phyloP scores from a whole-genome alignment of 23 tunicate species.

The Botrylloides violaceus region DNA sequence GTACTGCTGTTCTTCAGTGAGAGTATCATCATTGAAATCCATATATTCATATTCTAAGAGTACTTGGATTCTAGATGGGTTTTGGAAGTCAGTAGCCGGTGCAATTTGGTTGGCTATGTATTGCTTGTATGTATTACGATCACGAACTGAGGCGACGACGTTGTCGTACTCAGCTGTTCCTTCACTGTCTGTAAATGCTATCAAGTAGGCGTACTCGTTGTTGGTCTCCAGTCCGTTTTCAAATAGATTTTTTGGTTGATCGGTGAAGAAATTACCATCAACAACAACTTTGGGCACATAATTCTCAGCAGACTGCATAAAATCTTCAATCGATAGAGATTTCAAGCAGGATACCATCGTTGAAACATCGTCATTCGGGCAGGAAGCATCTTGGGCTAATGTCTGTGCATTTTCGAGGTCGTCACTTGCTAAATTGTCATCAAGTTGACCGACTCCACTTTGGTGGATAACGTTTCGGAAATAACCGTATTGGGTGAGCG shows the following conservation, averaged over 20 bases:
- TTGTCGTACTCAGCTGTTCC: slow-evolving; percentile 1
- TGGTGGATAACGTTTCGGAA: slow-evolving; percentile 52
- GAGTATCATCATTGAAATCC: neutral
- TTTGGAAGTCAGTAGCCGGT: neutral
- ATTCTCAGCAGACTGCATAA: neutral
- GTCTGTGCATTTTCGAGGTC: neutral
- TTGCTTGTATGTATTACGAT: neutral
- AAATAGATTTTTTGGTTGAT: slow-evolving; percentile 5
- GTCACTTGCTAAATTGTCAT: neutral
- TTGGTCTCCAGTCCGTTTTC: neutral
- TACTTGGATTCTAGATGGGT: slow-evolving; percentile 1
- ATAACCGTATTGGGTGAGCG: slow-evolving; percentile 9
- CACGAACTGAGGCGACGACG: neutral
- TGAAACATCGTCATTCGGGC: neutral
- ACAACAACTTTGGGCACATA: slow-evolving; percentile 6
- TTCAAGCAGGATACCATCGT: neutral
- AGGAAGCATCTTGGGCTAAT: neutral
- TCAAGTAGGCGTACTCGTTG: slow-evolving; percentile 8
- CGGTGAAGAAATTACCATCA: slow-evolving; percentile 14
- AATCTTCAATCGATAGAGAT: neutral
- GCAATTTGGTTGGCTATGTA: neutral
- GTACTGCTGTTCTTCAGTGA: neutral
- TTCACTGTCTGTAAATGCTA: slow-evolving; percentile 15
- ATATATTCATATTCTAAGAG: slow-evolving; percentile 13
- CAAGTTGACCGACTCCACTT: slow-evolving; percentile 36